Base-by-base conservation (phyloP, 2,797 vertebrate genomes). In the Mionectes olivaceus region DNA sequence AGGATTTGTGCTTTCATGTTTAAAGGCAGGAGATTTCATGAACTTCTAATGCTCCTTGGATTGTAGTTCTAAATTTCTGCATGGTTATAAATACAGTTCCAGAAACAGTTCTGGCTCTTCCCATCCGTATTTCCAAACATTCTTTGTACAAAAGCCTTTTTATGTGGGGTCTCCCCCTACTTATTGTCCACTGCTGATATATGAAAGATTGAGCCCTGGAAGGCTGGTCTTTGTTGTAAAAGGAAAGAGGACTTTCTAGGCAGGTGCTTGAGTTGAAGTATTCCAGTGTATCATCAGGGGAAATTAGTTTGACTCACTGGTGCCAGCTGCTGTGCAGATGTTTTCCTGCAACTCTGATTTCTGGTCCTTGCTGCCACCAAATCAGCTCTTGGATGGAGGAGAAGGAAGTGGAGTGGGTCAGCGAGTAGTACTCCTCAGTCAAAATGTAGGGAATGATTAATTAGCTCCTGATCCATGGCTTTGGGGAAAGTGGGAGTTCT, bases 21-120 rank as follows among this genome's bases (percentile, higher is more conserved):
- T 23, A 41, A 53, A 85, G n/a, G 12, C 39, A 25, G 76, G 49
- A 49, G 21, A 7, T 50, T 70, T 44, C 19, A 3, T n/a, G 23
- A 71, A 79, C 47, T 70, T 56, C 44, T 91, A 41, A 7, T 70
- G 5, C 16, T 84, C 43, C 2, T 43, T 50, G 22, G 35, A 25
- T 56, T 1, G 1, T 30, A 59, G 21, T 16, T 74, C 17, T 2
- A 0, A 18, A 9, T 61, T 61, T 75, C 47, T 3, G 2, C 2
- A 0, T 41, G 21, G 6, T 5, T 87, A 57, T 30, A 80, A 53
- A 24, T 69, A 4, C 23, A 4, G 0, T 5, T 35, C 3, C 7
- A 57, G n/a, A 49, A 63, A 13, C 11, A 13, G 8, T 84, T 90
- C 24, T 56, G 59, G 33, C 27, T 63, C 22, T 79, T 70, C 21